Evolutionary conservation across 2,888 invertebrate genomes (phyloP).

Genomic region (Tipula vernalis): DNA sequence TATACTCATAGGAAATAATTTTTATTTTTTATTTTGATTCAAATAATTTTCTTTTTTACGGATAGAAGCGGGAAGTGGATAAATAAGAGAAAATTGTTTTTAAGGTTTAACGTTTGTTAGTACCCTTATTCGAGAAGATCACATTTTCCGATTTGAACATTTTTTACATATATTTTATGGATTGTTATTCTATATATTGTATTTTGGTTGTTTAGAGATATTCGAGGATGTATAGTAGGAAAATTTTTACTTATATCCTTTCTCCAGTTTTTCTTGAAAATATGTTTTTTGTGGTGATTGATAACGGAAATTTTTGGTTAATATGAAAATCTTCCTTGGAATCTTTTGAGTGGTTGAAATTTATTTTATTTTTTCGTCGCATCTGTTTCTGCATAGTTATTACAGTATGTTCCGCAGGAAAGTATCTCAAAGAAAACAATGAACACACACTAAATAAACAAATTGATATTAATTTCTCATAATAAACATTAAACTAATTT

Average conservation of each 20-base stretch:
- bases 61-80: neutral
- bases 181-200: neutral
- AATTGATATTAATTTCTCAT: too few species aligned
- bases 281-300: neutral
- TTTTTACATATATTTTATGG: neutral
- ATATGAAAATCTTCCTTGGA: neutral
- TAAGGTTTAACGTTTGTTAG: neutral
- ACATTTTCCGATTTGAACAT: neutral
- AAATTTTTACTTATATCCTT: neutral
- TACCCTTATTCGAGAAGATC: neutral
- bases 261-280: neutral
- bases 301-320: neutral
- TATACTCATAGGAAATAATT: neutral
- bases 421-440: too few species aligned
- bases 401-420: too few species aligned
- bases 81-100: neutral
- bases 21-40: neutral
- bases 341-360: neutral
- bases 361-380: neutral
- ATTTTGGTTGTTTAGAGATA: neutral
- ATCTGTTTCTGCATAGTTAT: neutral
- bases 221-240: neutral
- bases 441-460: too few species aligned
- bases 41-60: neutral
- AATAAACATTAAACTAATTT: too few species aligned